Base-by-base conservation (phyloP, 2,888 invertebrate species). In the Allolobophora icterica region DNA sequence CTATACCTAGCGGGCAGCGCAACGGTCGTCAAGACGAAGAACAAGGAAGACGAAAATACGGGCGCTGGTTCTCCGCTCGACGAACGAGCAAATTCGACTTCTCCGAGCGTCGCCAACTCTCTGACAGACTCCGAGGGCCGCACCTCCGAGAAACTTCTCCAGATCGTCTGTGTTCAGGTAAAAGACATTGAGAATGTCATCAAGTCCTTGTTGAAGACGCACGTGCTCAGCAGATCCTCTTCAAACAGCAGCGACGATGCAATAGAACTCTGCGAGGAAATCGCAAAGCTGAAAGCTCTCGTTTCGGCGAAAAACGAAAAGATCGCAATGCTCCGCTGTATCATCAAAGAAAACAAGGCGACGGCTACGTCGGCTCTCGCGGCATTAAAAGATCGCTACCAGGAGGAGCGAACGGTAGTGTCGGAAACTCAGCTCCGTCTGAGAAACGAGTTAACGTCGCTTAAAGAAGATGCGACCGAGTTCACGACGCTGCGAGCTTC, bases 401-500 rank as follows among this genome's bases (percentile, higher is more conserved):
- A 99, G 96, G 98, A 98, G 92, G 99, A 99, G 96, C 99, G 99
- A 96, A 97, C 97, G 90, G 98, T 99, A 93, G 98, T 99, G 92
- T 98, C 98, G 34, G 99, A 99, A 95, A 99, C 99, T 21, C 99
- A 99, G 98, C 97, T 98, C 95, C 98, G 98, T 95, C 96, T 99
- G 94, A 96, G 99, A 93, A 98, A 99, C 96, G 99, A 99, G 96
- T 96, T 99, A 93, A 97, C 99, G 93, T 96, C 98, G 94, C 96
- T 99, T 93, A 99, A 99, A 95, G 99, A 99, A 96, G 99, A 99
- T 95, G 99, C 99, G 11, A 99, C 99, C 83, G 99, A 99, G 3
- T 99, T 99, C 93, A 94, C 96, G 97, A 98, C 99, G 96, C 96
- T 99, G 92, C 97, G 99, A 94, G 99, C 99, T 92, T 99, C 99